Conservation (phyloP, 2,888 invertebrate genomes). For the Pheosia gnoma region DNA sequence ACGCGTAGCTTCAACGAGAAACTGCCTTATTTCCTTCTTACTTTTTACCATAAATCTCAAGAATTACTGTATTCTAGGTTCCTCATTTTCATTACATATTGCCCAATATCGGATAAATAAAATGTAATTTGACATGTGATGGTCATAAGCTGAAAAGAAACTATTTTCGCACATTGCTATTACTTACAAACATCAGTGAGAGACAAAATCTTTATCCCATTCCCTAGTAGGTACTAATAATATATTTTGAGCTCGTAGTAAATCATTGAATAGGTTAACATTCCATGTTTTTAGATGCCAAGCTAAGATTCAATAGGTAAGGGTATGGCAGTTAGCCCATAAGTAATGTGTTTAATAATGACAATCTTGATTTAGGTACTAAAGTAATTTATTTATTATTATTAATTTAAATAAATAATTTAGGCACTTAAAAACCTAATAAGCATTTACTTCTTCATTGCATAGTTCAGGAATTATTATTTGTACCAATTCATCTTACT, state of each 20-base stretch:
- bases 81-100: no score
- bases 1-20: slow-evolving; percentile 13
- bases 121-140: slow-evolving; percentile 1
- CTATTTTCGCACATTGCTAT: neutral
- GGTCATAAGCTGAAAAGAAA: slow-evolving; percentile 4
- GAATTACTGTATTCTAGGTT: no score
- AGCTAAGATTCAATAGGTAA: neutral
- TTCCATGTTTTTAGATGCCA: neutral
- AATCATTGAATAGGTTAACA: neutral
- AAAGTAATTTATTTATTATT: no score
- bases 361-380: no score
- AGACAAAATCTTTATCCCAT: neutral
- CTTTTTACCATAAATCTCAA: neutral
- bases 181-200: neutral
- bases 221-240: no score
- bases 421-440: no score
- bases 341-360: neutral
- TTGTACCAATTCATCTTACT: no score
- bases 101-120: slow-evolving; percentile 9
- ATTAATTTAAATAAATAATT: no score
- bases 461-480: no score
- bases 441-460: no score
- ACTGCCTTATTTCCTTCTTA: slow-evolving; percentile 12
- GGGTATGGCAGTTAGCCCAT: neutral
- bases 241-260: no score